phyloP scores from a whole-genome alignment of 2,888 invertebrate species.

The Drosophila cognata region DNA sequence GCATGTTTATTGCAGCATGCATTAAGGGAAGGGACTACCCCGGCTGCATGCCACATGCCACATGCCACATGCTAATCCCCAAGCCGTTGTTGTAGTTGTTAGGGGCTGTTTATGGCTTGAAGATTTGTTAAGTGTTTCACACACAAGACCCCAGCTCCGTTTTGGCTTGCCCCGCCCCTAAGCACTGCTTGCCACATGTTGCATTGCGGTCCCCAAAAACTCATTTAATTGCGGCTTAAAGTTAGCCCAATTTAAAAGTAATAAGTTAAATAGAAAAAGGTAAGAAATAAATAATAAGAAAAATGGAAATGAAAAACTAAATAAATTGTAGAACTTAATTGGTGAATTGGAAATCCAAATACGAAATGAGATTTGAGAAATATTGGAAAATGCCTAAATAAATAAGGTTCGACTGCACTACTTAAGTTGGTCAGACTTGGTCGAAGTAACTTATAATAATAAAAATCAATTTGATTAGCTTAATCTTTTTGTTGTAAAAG shows the following conservation, averaged over 20 bases:
- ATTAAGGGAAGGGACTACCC: slow-evolving; percentile 6
- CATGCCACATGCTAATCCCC: slow-evolving; percentile 40
- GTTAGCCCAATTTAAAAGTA: slow-evolving; percentile 20
- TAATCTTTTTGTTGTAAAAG: neutral
- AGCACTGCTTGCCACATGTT: slow-evolving; percentile 34
- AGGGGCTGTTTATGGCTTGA: slow-evolving; percentile 51
- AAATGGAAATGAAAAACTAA: slow-evolving; percentile 38
- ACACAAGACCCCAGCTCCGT: neutral
- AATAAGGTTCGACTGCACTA: slow-evolving; percentile 1
- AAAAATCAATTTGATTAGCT: neutral
- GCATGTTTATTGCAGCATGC: slow-evolving; percentile 51
- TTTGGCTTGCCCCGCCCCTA: slow-evolving; percentile 2
- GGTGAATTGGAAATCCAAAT: slow-evolving; percentile 63
- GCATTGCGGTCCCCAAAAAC: neutral
- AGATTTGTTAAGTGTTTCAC: slow-evolving; percentile 63
- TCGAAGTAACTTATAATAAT: neutral
- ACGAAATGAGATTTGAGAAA: slow-evolving; percentile 35
- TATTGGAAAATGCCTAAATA: slow-evolving; percentile 72
- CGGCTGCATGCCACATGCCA: slow-evolving; percentile 13
- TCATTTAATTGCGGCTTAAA: slow-evolving; percentile 2
- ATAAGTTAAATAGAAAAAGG: slow-evolving; percentile 1
- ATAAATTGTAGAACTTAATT: slow-evolving; percentile 56
- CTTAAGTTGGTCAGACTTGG: neutral
- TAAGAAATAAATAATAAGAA: neutral
- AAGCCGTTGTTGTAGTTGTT: slow-evolving; percentile 21